These are phyloP conservation scores for Platysternon megacephalum DNA, from an alignment of 2,113 vertebrate genomes.

Conservation along the genomic window DNA sequence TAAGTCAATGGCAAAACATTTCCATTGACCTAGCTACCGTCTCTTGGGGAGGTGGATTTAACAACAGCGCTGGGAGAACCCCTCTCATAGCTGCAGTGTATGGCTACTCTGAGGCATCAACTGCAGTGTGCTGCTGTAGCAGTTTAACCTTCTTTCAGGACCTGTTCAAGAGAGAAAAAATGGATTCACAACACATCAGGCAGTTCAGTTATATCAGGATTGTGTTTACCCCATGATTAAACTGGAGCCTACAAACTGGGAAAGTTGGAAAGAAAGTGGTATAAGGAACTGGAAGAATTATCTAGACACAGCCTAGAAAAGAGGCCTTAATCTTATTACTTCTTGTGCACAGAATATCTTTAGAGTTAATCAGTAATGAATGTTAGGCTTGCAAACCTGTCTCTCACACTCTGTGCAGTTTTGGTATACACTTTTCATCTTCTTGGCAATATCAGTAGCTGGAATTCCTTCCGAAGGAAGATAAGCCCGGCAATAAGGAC, in stretches of 20 bases:
- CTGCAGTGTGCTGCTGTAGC: too few relatives aligned
- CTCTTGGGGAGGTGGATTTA: too few relatives aligned
- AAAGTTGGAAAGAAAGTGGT: not conserved
- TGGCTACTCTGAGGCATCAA: not conserved
- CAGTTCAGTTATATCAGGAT: not conserved
- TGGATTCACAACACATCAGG: not conserved
- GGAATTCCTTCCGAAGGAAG: conserved; percentile 71
- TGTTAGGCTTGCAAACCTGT: conserved; percentile 35
- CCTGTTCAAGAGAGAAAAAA: not conserved
- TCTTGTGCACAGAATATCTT: not conserved
- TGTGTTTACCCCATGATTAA: not conserved
- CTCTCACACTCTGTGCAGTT: conserved; percentile 69
- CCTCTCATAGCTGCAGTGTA: too few relatives aligned
- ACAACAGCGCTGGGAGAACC: too few relatives aligned
- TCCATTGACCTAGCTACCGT: too few relatives aligned
- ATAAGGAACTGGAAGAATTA: not conserved
- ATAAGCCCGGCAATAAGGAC: conserved; percentile 62
- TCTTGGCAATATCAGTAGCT: conserved; percentile 68
- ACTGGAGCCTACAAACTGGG: not conserved
- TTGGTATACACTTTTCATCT: conserved; percentile 60
- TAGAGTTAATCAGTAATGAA: not conserved
- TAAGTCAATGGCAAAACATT: too few relatives aligned
- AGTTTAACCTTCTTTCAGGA: not conserved
- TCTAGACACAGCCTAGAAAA: not conserved
- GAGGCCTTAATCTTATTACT: not conserved